phyloP scores from a whole-genome alignment of 30 jellyfish, hydroid and myxozoan species.

The Morbakka virulenta region DNA sequence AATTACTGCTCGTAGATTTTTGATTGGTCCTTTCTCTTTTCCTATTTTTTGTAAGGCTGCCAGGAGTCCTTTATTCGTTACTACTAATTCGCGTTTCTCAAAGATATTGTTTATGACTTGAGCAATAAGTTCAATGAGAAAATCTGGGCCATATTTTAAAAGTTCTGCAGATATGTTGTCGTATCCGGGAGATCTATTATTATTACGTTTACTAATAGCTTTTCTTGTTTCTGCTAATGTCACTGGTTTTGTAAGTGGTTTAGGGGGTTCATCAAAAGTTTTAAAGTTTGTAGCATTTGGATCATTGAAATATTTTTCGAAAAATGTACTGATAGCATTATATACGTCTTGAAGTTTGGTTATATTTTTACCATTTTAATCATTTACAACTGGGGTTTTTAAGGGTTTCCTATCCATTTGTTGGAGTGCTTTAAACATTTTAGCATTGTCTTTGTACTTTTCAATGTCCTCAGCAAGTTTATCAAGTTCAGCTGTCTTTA shows the following conservation, averaged over 20 bases:
- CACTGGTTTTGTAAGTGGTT: neutral
- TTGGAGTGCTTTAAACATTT: too few relatives aligned
- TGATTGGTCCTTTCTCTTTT: conserved; percentile 49
- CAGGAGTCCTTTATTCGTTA: neutral
- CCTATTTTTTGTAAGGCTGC: conserved; percentile 14
- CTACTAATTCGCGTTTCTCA: neutral
- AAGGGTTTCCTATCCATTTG: too few relatives aligned
- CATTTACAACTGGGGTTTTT: neutral
- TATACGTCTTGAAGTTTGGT: too few relatives aligned
- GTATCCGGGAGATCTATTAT: too few relatives aligned
- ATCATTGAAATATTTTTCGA: conserved; percentile 21
- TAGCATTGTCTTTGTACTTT: too few relatives aligned
- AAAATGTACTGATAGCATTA: neutral
- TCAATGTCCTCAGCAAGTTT: too few relatives aligned
- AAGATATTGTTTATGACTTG: neutral
- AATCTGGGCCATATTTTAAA: too few relatives aligned
- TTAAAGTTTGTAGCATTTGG: neutral
- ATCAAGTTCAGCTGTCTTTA: too few relatives aligned
- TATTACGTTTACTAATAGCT: neutral
- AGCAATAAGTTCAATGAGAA: too few relatives aligned
- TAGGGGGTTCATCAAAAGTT: neutral
- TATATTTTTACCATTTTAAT: neutral
- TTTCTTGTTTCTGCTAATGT: neutral
- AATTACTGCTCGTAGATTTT: conserved; percentile 40
- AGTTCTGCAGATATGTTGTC: neutral